Conservation (phyloP, 2,797 vertebrate genomes). For the Ibycter americanus region DNA sequence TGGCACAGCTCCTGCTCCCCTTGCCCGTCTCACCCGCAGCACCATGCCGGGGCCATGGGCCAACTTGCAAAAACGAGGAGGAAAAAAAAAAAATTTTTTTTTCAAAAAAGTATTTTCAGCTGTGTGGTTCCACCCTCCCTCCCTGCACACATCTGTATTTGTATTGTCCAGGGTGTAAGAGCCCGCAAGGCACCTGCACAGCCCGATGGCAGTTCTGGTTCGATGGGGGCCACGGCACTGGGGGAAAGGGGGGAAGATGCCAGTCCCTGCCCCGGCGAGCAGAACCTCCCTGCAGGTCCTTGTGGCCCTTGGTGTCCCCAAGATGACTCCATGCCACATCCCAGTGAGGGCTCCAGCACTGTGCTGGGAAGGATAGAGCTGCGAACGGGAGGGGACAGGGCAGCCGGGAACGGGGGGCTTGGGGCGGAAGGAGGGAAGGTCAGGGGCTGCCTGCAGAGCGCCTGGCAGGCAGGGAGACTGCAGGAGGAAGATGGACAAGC, state of each 20-base stretch:
- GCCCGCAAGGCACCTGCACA: accelerated
- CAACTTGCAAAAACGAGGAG: not conserved
- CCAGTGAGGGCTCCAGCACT: not conserved
- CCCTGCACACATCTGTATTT: accelerated
- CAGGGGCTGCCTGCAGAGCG: not conserved
- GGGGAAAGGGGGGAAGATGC: accelerated
- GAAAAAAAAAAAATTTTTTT: no score
- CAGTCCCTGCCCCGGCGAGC: accelerated
- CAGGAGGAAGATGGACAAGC: not conserved
- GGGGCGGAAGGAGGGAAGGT: not conserved
- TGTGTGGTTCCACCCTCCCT: accelerated
- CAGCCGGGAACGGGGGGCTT: not conserved
- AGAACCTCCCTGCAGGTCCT: not conserved
- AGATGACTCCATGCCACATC: not conserved
- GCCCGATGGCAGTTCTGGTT: not conserved
- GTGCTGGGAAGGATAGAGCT: not conserved
- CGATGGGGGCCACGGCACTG: no score
- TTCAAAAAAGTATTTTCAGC: accelerated
- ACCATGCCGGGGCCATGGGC: no score
- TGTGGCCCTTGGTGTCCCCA: accelerated
- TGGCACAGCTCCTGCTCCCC: not conserved
- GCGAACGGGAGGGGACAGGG: not conserved
- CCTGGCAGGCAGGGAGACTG: accelerated
- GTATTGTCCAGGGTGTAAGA: accelerated
- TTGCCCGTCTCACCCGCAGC: accelerated